phyloP scores from a whole-genome alignment of 2,888 invertebrate genomes.

The Helobdella robusta region DNA sequence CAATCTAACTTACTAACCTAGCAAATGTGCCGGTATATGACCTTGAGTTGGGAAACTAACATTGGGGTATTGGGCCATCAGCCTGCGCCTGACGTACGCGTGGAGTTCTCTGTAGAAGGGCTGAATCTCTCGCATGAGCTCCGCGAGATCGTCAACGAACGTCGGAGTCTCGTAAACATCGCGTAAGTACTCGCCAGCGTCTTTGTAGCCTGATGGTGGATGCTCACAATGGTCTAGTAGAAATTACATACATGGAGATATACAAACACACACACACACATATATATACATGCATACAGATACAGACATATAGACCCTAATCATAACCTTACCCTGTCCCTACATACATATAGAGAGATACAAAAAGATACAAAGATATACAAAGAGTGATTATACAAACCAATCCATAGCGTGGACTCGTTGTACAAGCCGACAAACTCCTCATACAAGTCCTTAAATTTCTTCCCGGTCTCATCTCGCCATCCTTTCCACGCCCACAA shows the following conservation, averaged over 20 bases:
- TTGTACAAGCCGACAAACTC: slow-evolving; percentile 67
- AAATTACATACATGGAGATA: background rate
- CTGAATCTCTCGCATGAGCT: slow-evolving; percentile 40
- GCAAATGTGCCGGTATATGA: slow-evolving; percentile 72
- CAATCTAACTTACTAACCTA: too few species aligned
- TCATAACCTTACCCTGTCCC: background rate
- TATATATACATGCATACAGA: too few species aligned
- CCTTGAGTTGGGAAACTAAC: slow-evolving; percentile 54
- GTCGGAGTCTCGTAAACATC: slow-evolving; percentile 69
- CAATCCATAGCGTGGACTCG: slow-evolving; percentile 63
- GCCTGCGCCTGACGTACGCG: slow-evolving; percentile 43
- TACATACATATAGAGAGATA: background rate
- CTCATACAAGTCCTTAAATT: slow-evolving; percentile 62
- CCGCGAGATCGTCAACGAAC: slow-evolving; percentile 50
- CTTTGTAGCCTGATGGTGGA: slow-evolving; percentile 58
- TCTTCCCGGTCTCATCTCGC: slow-evolving; percentile 69
- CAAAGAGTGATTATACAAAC: slow-evolving; percentile 50
- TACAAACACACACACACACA: too few species aligned
- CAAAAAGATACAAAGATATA: background rate
- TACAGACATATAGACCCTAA: background rate
- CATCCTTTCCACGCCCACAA: slow-evolving; percentile 70
- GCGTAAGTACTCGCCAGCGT: slow-evolving; percentile 80
- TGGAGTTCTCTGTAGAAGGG: slow-evolving; percentile 48
- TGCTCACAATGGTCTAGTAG: background rate
- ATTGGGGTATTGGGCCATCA: slow-evolving; percentile 37